Percentiles rank a stretch among this genome's conserved stretches.
Conservation (phyloP, 1,140 invertebrate species). For the Paramacrobiotus metropolitanus region DNA sequence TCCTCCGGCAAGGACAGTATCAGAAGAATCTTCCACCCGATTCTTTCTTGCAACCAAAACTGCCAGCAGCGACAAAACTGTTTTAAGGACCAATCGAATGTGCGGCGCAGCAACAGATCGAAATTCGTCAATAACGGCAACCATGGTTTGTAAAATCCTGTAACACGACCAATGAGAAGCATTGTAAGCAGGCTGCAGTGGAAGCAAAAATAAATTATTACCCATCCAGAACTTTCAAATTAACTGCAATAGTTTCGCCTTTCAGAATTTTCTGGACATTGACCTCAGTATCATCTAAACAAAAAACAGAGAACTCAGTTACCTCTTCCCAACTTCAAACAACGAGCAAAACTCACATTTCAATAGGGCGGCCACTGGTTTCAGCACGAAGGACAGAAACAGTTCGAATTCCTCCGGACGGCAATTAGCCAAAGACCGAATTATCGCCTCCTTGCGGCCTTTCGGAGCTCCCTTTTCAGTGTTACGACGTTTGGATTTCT, state of each 20-base stretch:
- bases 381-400: constrained; percentile 61
- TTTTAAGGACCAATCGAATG: background rate
- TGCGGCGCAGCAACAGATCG: background rate
- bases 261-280: background rate
- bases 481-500: constrained; percentile 6
- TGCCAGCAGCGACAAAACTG: background rate
- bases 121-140: background rate
- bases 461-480: constrained; percentile 24
- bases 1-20: too few relatives aligned
- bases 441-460: constrained; percentile 23
- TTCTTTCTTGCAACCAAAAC: constrained; percentile 17
- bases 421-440: constrained; percentile 60
- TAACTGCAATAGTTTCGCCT: background rate
- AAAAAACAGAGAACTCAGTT: background rate
- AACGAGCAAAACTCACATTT: constrained; percentile 4
- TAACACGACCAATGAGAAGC: background rate
- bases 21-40: constrained; percentile 15
- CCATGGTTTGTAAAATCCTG: background rate
- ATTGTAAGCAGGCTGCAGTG: background rate
- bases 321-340: background rate
- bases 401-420: constrained; percentile 44
- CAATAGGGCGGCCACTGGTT: constrained; percentile 29
- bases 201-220: background rate
- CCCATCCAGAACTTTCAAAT: background rate
- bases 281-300: background rate